Evolutionary conservation across 2,797 vertebrate genomes (phyloP).

Genomic region (Falco berigora): DNA sequence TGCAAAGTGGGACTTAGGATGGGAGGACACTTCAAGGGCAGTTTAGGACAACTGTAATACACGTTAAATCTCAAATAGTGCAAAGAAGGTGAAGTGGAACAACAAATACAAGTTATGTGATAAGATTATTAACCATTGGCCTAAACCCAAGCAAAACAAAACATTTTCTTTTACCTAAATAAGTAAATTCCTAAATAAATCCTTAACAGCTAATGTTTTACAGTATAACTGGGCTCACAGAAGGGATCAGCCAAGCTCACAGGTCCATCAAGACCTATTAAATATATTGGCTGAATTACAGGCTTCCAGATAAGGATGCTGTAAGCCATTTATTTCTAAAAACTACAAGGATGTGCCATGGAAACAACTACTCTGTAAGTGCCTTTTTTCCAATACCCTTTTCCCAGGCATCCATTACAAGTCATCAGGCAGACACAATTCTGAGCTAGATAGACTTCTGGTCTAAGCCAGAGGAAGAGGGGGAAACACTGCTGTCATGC

Average conservation of each 20-base stretch:
- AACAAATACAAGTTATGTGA: not conserved
- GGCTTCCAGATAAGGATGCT: not conserved
- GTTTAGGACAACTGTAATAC: not conserved
- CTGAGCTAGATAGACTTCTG: not conserved
- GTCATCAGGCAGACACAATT: fast-evolving
- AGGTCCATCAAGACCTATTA: not conserved
- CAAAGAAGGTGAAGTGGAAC: not conserved
- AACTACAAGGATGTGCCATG: not conserved
- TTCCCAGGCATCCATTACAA: not conserved
- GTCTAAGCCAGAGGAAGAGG: not conserved
- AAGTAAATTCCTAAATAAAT: not conserved
- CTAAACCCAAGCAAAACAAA: not conserved
- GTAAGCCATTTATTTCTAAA: not conserved
- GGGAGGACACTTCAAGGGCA: not conserved
- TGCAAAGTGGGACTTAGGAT: not conserved
- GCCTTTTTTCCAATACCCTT: not conserved
- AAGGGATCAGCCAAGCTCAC: not conserved
- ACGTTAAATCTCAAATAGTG: not conserved
- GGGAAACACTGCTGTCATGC: not conserved
- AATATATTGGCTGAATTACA: not conserved
- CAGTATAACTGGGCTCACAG: not conserved
- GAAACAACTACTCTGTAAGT: not conserved
- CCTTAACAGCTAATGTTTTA: not conserved
- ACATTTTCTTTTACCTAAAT: not conserved
- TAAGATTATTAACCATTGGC: not conserved